These are phyloP conservation scores for Parus major DNA, from an alignment of 2,113 vertebrate genomes.

Conservation along the genomic window DNA sequence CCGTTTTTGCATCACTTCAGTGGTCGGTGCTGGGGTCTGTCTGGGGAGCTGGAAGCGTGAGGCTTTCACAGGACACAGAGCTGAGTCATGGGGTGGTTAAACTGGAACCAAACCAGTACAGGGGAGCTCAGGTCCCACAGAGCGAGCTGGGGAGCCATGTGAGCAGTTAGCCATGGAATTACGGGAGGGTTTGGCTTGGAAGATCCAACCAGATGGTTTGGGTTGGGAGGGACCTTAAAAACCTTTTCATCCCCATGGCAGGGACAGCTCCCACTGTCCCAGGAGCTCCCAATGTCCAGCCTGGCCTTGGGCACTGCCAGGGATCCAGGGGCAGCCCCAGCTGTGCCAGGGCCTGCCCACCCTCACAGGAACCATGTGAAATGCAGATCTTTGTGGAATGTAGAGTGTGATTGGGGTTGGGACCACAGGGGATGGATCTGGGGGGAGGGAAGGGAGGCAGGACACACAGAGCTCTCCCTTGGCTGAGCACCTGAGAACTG, in stretches of 20 bases:
- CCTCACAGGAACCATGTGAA: rapidly evolving
- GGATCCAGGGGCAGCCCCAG: neutral
- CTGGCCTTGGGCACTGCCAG: neutral
- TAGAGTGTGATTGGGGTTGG: neutral
- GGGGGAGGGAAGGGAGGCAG: neutral
- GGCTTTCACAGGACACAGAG: rapidly evolving
- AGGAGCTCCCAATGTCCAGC: neutral
- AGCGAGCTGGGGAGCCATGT: neutral
- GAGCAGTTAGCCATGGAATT: neutral
- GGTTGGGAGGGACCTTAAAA: rapidly evolving
- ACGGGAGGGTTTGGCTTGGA: neutral
- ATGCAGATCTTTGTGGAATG: neutral
- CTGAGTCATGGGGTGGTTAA: neutral
- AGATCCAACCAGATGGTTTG: neutral
- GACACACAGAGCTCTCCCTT: neutral
- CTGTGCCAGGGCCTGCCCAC: neutral
- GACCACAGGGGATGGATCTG: rapidly evolving
- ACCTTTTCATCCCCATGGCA: rapidly evolving
- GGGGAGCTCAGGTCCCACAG: neutral
- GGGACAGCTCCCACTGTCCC: neutral
- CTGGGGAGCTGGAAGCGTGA: neutral
- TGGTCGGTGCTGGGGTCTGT: rapidly evolving
- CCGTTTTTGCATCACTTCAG: neutral
- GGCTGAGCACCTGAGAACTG: neutral
- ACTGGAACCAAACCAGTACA: neutral